Base-by-base conservation (phyloP, 1,140 invertebrate species). In the Rhyzopertha dominica region DNA sequence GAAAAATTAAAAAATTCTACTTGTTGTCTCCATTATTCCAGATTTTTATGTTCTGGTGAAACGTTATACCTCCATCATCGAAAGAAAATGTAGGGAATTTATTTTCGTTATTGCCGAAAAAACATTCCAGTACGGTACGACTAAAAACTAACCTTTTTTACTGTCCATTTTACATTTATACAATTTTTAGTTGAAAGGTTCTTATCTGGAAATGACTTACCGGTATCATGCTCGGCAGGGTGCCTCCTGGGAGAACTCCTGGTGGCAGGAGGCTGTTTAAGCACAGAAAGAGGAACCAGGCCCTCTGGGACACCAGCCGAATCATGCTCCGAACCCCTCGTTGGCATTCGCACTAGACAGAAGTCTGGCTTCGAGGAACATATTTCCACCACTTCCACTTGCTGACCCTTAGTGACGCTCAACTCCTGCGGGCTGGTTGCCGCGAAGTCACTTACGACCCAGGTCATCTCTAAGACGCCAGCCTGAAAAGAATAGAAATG, bases 331-430 rank as follows among this genome's bases (percentile, higher is more conserved):
- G 54, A 77, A 65, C 76, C 80, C 60, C 73, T 64, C 9, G 65
- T 69, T 5, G 71, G 67, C 65, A 73, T 66, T 35, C 81, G 74
- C 34, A 84, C 74, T 55, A 80, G 62, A 73, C 81, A 82, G 71
- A 76, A 81, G 58, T 78, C 80, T 69, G 57, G 77, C 53, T 56
- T 74, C 60, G 43, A 65, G 53, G 53, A 64, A 47, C 75, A 74
- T 34, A 80, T 72, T 58, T 95, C 91, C 35, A 95, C 63, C 36
- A 95, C 82, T 62, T 95, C 92, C 30, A 95, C 91, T 68, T 95
- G 90, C 67, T 95, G 91, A 7, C 88, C 88, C 61, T 90, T 90
- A 29, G 69, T 73, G 5, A 93, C 88, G 16, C 77, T 80, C 46
- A 92, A 62, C 65, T 92, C 88, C 23, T 81, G 79, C 9, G 79